A percentile compares a stretch with the other conserved stretches of the same genome.
phyloP scores from a whole-genome alignment of 2,888 invertebrate species.

The Rhogogaster chlorosoma region DNA sequence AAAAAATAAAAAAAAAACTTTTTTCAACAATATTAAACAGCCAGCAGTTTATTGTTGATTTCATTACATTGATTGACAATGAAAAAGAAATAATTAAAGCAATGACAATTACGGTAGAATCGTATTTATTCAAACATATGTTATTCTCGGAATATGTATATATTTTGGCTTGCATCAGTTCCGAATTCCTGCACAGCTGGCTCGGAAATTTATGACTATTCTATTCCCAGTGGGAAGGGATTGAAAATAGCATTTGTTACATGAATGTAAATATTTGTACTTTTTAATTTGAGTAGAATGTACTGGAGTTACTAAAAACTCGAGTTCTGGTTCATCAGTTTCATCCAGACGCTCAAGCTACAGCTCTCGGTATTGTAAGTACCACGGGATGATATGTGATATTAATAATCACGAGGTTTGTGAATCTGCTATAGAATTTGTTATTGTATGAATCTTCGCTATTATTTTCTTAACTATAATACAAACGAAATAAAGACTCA shows the following conservation, averaged over 20 bases:
- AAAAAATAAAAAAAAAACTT: background rate
- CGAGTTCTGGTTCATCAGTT: conserved; percentile 5
- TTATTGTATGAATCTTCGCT: background rate
- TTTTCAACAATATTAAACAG: background rate
- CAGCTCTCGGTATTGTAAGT: background rate
- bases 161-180: background rate
- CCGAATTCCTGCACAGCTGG: background rate
- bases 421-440: background rate
- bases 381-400: background rate
- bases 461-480: background rate
- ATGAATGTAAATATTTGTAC: conserved; percentile 32
- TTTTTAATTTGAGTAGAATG: conserved; percentile 17
- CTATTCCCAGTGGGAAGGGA: background rate
- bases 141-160: background rate
- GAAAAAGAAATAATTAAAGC: background rate
- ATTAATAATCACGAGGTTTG: background rate
- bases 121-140: background rate
- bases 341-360: background rate
- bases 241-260: conserved; percentile 26
- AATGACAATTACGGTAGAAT: background rate
- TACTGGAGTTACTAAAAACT: conserved; percentile 19
- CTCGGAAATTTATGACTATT: conserved; percentile 11
- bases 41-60: background rate
- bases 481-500: background rate
- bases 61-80: background rate